These are phyloP conservation scores for Eriosoma lanigerum DNA, from an alignment of 1,140 invertebrate genomes.

Conservation along the genomic window DNA sequence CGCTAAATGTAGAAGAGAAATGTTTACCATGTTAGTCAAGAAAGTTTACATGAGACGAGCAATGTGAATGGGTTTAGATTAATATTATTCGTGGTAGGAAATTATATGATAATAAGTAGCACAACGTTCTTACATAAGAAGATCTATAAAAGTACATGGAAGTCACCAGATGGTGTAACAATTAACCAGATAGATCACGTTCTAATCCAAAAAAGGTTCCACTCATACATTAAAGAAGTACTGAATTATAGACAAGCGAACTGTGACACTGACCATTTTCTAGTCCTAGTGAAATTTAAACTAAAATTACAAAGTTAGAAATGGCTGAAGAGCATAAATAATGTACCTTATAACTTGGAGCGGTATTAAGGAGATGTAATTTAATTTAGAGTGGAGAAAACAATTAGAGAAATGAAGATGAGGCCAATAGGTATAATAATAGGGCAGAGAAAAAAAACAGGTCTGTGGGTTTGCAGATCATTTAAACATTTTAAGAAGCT, in stretches of 20 bases:
- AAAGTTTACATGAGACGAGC: constrained; percentile 45
- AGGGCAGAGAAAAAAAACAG: too few relatives aligned
- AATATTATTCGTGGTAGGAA: background rate
- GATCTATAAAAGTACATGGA: constrained; percentile 20
- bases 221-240: background rate
- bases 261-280: constrained; percentile 16
- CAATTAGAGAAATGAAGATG: too few relatives aligned
- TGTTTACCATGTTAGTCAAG: constrained; percentile 55
- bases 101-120: background rate
- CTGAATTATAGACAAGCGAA: background rate
- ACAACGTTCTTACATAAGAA: background rate
- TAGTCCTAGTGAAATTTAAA: constrained; percentile 3
- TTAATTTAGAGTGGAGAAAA: too few relatives aligned
- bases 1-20: constrained; percentile 52
- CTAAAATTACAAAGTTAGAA: constrained; percentile 1
- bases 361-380: too few relatives aligned
- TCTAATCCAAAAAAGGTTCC: background rate
- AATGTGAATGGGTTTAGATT: background rate
- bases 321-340: background rate
- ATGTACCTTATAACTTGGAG: background rate
- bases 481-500: too few relatives aligned
- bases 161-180: constrained; percentile 14
- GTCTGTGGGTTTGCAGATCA: too few relatives aligned
- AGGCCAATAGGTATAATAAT: too few relatives aligned
- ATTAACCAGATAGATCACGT: too few relatives aligned